phyloP scores from a whole-genome alignment of 2,113 vertebrate species.

The Bombycilla garrulus region DNA sequence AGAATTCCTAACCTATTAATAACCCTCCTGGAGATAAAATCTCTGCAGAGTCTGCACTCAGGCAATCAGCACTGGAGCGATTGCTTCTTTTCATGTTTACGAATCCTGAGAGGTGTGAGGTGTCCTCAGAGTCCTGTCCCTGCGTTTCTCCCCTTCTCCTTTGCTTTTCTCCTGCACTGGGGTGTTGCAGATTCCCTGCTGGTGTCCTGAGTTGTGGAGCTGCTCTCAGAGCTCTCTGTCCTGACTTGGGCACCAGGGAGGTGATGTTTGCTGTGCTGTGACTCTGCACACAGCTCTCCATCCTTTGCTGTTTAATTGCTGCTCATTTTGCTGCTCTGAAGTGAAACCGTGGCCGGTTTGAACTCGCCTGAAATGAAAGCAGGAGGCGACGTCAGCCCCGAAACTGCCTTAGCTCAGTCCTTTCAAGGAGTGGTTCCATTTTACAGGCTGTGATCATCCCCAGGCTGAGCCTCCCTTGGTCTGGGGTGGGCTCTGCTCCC shows the following conservation, averaged over 20 bases:
- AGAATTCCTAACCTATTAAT: not conserved
- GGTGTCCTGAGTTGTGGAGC: not conserved
- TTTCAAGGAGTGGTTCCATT: not conserved
- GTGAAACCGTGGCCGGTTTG: not conserved
- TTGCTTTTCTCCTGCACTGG: not conserved
- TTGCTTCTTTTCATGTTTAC: not conserved
- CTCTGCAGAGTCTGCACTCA: not conserved
- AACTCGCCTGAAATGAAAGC: not conserved
- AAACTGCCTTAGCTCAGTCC: not conserved
- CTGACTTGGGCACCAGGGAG: not conserved
- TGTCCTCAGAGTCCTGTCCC: not conserved
- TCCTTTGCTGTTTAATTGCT: not conserved
- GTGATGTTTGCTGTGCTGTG: not conserved
- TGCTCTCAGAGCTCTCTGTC: not conserved
- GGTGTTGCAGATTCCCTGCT: not conserved
- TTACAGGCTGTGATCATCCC: not conserved
- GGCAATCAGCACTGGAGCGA: not conserved
- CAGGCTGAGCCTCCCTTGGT: not conserved
- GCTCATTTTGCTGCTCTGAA: not conserved
- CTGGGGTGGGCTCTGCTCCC: not conserved
- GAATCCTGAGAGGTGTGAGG: not conserved
- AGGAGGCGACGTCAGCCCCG: not conserved
- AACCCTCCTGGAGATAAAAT: constrained; percentile 13
- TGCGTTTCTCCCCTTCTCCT: not conserved
- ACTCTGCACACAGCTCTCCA: not conserved